phyloP scores from a whole-genome alignment of 2,888 invertebrate genomes.

The Pyrrhia umbra region DNA sequence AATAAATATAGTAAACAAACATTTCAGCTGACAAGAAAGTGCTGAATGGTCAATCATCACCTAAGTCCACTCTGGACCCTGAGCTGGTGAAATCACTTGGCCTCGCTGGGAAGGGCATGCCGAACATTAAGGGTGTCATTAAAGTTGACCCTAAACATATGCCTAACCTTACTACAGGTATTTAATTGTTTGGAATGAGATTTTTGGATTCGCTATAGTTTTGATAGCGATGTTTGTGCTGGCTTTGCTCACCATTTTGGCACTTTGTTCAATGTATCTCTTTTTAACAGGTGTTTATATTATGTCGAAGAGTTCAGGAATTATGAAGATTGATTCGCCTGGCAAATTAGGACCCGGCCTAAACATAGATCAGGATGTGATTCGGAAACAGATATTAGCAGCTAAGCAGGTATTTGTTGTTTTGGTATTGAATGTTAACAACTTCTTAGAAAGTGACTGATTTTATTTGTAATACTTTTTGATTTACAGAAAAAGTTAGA shows the following conservation, averaged over 20 bases:
- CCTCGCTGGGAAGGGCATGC: slow-evolving; percentile 88
- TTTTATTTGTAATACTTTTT: neutral
- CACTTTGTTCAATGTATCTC: slow-evolving; percentile 33
- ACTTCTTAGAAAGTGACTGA: neutral
- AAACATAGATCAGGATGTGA: slow-evolving; percentile 87
- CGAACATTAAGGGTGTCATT: slow-evolving; percentile 92
- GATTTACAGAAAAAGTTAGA: slow-evolving; percentile 82
- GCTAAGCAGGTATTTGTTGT: slow-evolving; percentile 83
- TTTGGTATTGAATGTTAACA: neutral
- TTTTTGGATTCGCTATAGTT: slow-evolving; percentile 39
- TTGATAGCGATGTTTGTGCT: slow-evolving; percentile 53
- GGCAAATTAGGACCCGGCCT: slow-evolving; percentile 88
- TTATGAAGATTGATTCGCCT: slow-evolving; percentile 92
- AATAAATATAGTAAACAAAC: slow-evolving; percentile 48
- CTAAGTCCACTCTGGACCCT: slow-evolving; percentile 85
- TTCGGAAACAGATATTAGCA: slow-evolving; percentile 87
- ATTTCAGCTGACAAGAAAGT: slow-evolving; percentile 82
- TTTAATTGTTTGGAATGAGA: slow-evolving; percentile 56
- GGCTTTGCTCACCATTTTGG: slow-evolving; percentile 51
- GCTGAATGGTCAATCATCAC: slow-evolving; percentile 87
- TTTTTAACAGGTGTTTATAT: slow-evolving; percentile 92
- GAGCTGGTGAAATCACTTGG: slow-evolving; percentile 89
- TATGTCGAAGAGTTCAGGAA: slow-evolving; percentile 94
- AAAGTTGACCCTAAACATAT: slow-evolving; percentile 94
- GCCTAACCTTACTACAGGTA: slow-evolving; percentile 90